A percentile compares a stretch with the other conserved stretches of the same genome.
Evolutionary conservation across 2,888 invertebrate species (phyloP).

Genomic region (Schizaphis graminum): DNA sequence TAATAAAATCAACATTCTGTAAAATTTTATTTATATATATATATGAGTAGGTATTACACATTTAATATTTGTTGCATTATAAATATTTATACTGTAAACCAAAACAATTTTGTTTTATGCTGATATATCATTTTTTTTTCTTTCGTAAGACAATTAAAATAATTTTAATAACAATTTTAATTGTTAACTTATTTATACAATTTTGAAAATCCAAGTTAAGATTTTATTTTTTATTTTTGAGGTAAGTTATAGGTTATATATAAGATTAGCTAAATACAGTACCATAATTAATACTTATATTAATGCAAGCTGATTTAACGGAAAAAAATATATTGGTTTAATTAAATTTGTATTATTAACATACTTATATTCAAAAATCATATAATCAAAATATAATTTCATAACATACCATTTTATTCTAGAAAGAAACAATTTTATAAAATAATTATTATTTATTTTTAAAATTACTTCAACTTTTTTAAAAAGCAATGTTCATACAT

Average conservation of each 20-base stretch:
- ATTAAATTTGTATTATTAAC: neutral
- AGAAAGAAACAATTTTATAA: neutral
- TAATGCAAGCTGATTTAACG: neutral
- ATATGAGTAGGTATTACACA: neutral
- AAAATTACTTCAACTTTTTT: neutral
- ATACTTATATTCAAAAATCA: neutral
- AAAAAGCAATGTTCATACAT: neutral
- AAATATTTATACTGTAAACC: too few relatives aligned
- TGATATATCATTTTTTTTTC: neutral
- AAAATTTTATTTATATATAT: neutral
- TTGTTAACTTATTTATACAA: neutral
- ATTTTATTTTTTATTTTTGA: neutral
- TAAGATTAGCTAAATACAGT: neutral
- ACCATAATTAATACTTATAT: neutral
- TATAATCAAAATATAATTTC: neutral
- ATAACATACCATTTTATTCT: neutral
- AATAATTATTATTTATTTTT: neutral
- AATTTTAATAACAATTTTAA: neutral
- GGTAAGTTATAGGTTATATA: neutral
- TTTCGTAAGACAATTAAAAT: neutral
- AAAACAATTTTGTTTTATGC: neutral
- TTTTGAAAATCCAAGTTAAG: neutral
- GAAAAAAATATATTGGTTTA: neutral
- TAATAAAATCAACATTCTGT: neutral
- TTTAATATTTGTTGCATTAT: too few relatives aligned